Base-by-base conservation (phyloP, 2,888 invertebrate species). In the Xylocampa areola region DNA sequence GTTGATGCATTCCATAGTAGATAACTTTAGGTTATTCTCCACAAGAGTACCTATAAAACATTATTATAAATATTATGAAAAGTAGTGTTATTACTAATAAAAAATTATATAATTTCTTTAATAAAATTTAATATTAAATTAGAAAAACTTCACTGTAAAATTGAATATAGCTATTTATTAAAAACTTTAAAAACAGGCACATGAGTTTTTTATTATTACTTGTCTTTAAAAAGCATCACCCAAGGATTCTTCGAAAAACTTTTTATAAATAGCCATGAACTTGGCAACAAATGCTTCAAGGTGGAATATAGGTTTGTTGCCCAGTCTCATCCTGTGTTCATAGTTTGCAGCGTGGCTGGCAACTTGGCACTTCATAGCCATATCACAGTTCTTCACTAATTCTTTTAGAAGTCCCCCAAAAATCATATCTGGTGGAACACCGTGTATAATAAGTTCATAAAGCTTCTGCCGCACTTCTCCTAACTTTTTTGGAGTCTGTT, bases 231-330 rank as follows among this genome's bases (percentile, higher is more conserved):
- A 94, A 41, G 92, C 94, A 79, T 93, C 95, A 49, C 94, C 95
- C 71, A 96, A 82, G 16, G 95, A 95, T 77, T 96, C 96, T 84
- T 97, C 97, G 85, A 98, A 95, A 85, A 97, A 98, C 77, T 96
- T 96, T 81, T 98, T 97, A 85, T 98, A 99, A 72, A 98, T 96
- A 27, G 96, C 95, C 99, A 99, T 99, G 86, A 99, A 99, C 77
- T 97, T 97, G 0, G 98, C 98, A 40, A 99, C 97, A 94, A 99
- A 99, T 2, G 99, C 99, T 90, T 99, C 99, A 47, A 99, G 94
- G 87, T 99, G 99, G 82, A 98, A 99, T 77, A 99, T 99, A 16
- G 97, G 96, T 90, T 99, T 99, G 77, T 97, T 97, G 13, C 99
- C 99, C 50, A 96, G 95, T 78, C 97, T 96, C 95, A 99, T 96